Evolutionary conservation across 1,140 invertebrate species (phyloP).

Genomic region (Drosophila serrata): DNA sequence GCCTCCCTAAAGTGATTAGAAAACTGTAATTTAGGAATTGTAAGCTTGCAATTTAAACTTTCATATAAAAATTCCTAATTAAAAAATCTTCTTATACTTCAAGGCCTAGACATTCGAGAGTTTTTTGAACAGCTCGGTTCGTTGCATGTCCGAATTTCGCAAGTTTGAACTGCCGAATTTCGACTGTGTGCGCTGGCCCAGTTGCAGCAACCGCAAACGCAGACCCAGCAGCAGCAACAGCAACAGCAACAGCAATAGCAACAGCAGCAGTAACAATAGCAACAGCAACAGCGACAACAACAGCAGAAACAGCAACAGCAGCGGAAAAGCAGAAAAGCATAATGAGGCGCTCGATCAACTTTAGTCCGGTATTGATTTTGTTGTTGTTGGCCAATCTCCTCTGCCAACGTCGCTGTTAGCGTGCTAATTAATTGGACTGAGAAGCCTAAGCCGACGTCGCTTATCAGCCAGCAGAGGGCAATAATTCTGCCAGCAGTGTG

Average conservation of each 20-base stretch:
- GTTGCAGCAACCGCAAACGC: constrained; percentile 63
- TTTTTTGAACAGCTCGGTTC: background rate
- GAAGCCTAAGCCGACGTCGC: constrained; percentile 30
- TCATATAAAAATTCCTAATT: background rate
- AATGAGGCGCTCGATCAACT: constrained; percentile 58
- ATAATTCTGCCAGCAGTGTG: constrained; percentile 27
- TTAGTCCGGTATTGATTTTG: constrained; percentile 55
- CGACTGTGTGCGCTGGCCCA: constrained; percentile 49
- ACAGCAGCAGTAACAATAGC: constrained; percentile 41
- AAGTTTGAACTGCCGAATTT: constrained; percentile 2
- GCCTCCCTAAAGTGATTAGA: background rate
- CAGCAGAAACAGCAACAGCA: constrained; percentile 1
- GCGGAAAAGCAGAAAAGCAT: constrained; percentile 18
- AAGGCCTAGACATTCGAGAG: background rate
- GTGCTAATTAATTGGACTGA: constrained; percentile 29
- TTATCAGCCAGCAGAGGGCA: constrained; percentile 42
- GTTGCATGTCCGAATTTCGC: constrained; percentile 21
- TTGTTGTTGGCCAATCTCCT: constrained; percentile 61
- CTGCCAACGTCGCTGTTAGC: constrained; percentile 6
- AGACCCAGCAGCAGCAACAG: constrained; percentile 13
- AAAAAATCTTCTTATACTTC: background rate
- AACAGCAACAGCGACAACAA: constrained; percentile 24
- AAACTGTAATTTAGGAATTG: too few relatives aligned
- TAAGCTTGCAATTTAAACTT: background rate
- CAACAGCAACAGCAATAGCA: constrained; percentile 3